Base-by-base conservation (phyloP, 2,888 invertebrate species). In the Troides helena region DNA sequence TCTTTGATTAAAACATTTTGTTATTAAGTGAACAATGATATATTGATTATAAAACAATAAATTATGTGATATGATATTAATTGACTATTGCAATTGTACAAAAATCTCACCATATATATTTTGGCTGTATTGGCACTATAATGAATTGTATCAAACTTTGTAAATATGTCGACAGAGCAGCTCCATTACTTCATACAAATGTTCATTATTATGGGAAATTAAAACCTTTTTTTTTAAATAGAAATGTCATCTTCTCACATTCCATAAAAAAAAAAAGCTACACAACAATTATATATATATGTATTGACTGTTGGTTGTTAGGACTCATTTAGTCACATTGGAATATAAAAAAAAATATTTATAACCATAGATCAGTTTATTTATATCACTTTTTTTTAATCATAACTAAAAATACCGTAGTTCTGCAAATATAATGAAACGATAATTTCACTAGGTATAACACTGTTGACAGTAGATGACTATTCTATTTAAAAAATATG, bases 21-120 rank as follows among this genome's bases (percentile, higher is more conserved):
- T 56, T 21, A n/a, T 56, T 61, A 10, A 10, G 5, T 30, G 5
- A 61, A 39, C 61, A 39, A 39, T 61, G 4, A 61, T n/a, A 39
- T 39, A 39, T 39, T 61, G 62, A 50, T 6, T 64, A 64, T 64
- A 36, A 36, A 56, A 30, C n/a, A 50, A 5, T 12, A 30, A 10
- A 59, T 12, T 43, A 10, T 21, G 25, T 65, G 69, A 69, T 69
- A 69, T 69, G 69, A 46, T 17, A 57, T 65, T 61, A 65, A 69
- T 64, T 69, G 69, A 69, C 69, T 69, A 61, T 60, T 65, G 56
- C 65, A 23, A 39, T 30, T 63, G 56, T 65, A 59, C 46, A 67
- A 67, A 61, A 62, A 25, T 7, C 23, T 17, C 21, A n/a, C 46
- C 17, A 50, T 50, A 50, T 50, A 50, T 50, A 50, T 50, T 50